Percentiles rank a stretch among this genome's conserved stretches.
Conservation (phyloP, 2,888 invertebrate genomes). For the Allygus modestus region DNA sequence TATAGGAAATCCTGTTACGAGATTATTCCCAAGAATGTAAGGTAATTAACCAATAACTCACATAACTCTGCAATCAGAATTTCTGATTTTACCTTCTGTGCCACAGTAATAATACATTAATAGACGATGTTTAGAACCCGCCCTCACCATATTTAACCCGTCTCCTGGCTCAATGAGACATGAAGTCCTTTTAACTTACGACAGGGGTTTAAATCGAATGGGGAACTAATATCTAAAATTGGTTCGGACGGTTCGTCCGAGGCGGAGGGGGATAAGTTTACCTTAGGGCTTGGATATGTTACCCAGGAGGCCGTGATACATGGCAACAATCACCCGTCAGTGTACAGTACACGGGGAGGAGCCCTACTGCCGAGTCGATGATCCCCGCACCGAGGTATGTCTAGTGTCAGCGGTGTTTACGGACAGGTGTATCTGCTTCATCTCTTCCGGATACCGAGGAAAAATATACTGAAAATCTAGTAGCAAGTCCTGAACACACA, state of each 20-base stretch:
- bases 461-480: background rate
- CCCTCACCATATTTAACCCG: no score
- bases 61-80: no score
- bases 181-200: background rate
- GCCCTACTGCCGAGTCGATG: background rate
- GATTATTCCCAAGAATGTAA: no score
- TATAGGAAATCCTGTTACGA: no score
- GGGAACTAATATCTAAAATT: constrained; percentile 35
- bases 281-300: background rate
- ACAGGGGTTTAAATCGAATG: constrained; percentile 9
- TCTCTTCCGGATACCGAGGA: background rate
- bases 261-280: constrained; percentile 14
- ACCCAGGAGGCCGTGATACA: constrained; percentile 13
- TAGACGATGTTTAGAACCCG: no score
- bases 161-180: background rate
- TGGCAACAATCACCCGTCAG: constrained; percentile 17
- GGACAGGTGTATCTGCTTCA: background rate
- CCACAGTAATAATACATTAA: no score
- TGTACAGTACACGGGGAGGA: background rate
- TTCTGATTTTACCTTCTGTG: no score
- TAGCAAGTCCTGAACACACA: no score
- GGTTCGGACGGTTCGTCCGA: background rate
- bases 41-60: no score
- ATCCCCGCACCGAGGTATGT: background rate
- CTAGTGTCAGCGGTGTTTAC: constrained; percentile 8